Evolutionary conservation across 2,113 vertebrate species (phyloP), one percentile per base, ranked within the genome.

Genomic region (Aldabrachelys gigantea): DNA sequence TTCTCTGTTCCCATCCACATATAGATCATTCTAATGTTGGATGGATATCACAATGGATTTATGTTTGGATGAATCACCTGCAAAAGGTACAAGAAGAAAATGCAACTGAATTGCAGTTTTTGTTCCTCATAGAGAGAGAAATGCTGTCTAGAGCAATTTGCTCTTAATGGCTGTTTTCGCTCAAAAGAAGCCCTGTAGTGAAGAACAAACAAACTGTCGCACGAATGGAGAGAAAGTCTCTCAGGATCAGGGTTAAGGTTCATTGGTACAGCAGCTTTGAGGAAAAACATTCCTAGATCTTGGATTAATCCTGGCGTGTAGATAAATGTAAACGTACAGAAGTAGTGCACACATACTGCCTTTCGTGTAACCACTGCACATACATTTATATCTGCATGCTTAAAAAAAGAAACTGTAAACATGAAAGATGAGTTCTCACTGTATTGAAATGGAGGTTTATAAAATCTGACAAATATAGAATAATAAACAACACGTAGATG

Each of bases 161-260:
- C 75, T 92, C 76, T 92, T 95, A 96, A 95, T 96, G 92, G 97
- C 92, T 97, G 91, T 96, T 96, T 97, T 86, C 97, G 88, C 92
- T 97, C 93, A 95, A 92, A 95, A 97, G 94, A 91, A 94, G 92
- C 97, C 97, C 97, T 94, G 95, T 97, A 97, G 97, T 95, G 90
- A 96, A 97, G 93, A 96, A 96, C 91, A 97, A 98, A 97, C 95
- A 97, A 96, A 96, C 95, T 97, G 97, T 97, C 97, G 96, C 38
- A 97, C 90, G 80, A 97, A 95, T 95, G 93, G 89, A 91, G 84
- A 97, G 54, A 75, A 94, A 96, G 96, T 97, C 96, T 95, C 96
- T 96, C 91, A 95, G 93, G 84, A 97, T 97, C 96, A 97, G 93
- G 96, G 96, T 95, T 95, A 97, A 97, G 96, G 96, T 97, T 97